A percentile compares a stretch with the other conserved stretches of the same genome.
Conservation (phyloP, 2,113 vertebrate genomes). For the Puffinus mauretanicus region DNA sequence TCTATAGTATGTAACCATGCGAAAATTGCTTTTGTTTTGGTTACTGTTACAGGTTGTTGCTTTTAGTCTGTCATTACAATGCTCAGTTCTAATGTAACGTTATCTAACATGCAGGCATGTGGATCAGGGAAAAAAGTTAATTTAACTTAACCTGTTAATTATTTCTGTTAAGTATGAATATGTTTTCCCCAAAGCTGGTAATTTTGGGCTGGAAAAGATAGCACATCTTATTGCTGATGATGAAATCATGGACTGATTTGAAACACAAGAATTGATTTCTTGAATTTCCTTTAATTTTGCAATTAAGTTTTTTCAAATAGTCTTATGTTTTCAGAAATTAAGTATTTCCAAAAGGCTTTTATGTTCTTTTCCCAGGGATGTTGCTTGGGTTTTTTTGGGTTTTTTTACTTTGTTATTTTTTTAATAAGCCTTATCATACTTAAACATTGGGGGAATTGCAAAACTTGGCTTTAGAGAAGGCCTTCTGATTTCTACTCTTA, state of each 20-base stretch:
- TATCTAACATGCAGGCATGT: conserved; percentile 88
- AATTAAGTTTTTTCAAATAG: neutral
- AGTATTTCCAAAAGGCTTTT: conserved; percentile 12
- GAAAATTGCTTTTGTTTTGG: conserved; percentile 54
- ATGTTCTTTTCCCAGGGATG: neutral
- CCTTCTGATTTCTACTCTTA: neutral
- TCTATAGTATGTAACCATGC: conserved; percentile 29
- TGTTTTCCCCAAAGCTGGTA: conserved; percentile 68
- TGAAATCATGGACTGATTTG: conserved; percentile 26
- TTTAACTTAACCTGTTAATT: conserved; percentile 62
- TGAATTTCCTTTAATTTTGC: conserved; percentile 41
- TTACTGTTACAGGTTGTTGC: conserved; percentile 63
- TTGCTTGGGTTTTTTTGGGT: neutral
- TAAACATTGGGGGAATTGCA: conserved; percentile 21
- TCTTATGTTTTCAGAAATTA: conserved; percentile 22
- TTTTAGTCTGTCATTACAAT: conserved; percentile 55
- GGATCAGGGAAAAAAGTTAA: conserved; percentile 66
- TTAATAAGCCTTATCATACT: conserved; percentile 16
- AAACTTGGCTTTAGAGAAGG: neutral
- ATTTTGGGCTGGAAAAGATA: conserved; percentile 69
- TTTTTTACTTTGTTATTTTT: neutral
- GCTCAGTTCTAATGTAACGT: conserved; percentile 43
- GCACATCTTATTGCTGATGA: neutral
- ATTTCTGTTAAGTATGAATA: conserved; percentile 57
- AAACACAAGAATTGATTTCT: conserved; percentile 16